Evolutionary conservation across 1,140 invertebrate species (phyloP).

Genomic region (Leptinotarsa undecemlineata): DNA sequence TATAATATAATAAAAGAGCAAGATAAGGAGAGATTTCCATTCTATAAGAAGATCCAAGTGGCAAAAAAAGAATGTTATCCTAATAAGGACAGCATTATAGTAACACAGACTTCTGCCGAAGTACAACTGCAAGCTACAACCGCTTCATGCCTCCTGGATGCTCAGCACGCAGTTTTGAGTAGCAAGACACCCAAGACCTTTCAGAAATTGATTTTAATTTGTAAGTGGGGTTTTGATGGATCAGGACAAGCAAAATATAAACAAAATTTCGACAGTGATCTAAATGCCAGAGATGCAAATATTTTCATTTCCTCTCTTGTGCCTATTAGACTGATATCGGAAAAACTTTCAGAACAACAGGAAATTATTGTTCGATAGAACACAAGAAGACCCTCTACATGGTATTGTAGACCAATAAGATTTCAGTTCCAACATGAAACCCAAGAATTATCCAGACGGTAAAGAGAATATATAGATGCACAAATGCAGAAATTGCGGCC

Average conservation of each 20-base stretch:
- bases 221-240: too few species aligned
- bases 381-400: too few species aligned
- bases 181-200: too few species aligned
- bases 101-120: slow-evolving; percentile 31
- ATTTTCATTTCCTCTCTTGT: too few species aligned
- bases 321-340: not conserved
- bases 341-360: not conserved
- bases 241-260: too few species aligned
- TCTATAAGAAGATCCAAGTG: not conserved
- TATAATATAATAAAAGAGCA: not conserved
- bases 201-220: too few species aligned
- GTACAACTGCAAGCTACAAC: slow-evolving; percentile 37
- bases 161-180: not conserved
- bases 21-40: not conserved
- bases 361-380: too few species aligned
- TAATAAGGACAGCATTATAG: not conserved
- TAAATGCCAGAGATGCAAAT: too few species aligned
- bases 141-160: slow-evolving; percentile 14
- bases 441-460: not conserved
- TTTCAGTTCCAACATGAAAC: slow-evolving; percentile 31
- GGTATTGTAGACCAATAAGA: slow-evolving; percentile 31
- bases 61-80: not conserved
- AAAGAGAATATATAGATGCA: slow-evolving; percentile 10
- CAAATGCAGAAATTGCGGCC: not conserved
- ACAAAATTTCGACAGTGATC: too few species aligned